Conservation (phyloP, 2,797 vertebrate species). For the Chelidonichthys spinosus region DNA sequence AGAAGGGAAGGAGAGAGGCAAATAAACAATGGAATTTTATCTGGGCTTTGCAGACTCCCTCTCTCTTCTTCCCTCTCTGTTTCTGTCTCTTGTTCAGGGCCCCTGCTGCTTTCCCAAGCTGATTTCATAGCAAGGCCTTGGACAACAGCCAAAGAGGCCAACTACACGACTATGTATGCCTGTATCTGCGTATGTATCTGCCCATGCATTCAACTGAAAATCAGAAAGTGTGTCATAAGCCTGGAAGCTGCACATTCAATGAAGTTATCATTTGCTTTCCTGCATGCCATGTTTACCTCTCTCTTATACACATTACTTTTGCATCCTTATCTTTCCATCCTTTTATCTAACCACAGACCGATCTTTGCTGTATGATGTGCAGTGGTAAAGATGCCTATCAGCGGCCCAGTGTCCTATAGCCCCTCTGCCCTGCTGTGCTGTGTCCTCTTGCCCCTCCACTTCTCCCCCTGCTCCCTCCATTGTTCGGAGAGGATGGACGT, state of each 20-base stretch:
- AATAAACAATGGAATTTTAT: constrained; percentile 82
- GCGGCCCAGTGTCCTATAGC: constrained; percentile 20
- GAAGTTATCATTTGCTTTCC: constrained; percentile 4
- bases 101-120: constrained; percentile 79
- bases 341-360: constrained; percentile 16
- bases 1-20: constrained; percentile 58
- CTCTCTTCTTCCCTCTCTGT: constrained; percentile 49
- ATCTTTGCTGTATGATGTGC: constrained; percentile 2
- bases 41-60: constrained; percentile 60
- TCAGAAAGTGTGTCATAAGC: constrained; percentile 35
- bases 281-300: constrained; percentile 5
- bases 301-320: constrained; percentile 14
- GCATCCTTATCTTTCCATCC: constrained; percentile 6
- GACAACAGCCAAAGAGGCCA: constrained; percentile 68
- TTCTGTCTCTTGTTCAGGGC: constrained; percentile 69
- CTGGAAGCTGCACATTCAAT: constrained; percentile 21
- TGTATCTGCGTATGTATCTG: constrained; percentile 38
- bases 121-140: constrained; percentile 76
- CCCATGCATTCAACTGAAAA: constrained; percentile 5
- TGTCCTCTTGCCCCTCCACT: constrained; percentile 32
- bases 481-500: constrained; percentile 75
- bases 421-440: constrained; percentile 26
- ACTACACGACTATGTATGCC: constrained; percentile 35
- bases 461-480: constrained; percentile 55
- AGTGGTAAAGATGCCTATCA: constrained; percentile 39